Evolutionary conservation across 1,140 invertebrate species (phyloP).

Genomic region (Daktulosphaira vitifoliae): DNA sequence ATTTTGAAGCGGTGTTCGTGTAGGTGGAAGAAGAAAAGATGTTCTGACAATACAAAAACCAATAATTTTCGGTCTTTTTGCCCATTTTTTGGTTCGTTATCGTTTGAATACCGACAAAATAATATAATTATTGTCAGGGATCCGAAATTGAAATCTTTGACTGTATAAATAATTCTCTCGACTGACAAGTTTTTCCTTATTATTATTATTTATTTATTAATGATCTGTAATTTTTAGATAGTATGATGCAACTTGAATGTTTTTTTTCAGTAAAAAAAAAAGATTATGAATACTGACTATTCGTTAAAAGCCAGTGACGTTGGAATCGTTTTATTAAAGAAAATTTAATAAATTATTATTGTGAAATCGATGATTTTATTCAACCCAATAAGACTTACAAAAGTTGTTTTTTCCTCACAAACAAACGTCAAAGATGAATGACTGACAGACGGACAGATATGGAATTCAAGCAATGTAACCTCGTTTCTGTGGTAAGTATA

Average conservation of each 20-base stretch:
- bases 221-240: too few relatives aligned
- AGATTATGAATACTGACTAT: too few relatives aligned
- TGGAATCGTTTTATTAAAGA: background rate
- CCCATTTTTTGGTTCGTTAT: constrained; percentile 24
- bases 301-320: background rate
- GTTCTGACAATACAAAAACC: background rate
- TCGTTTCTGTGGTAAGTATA: constrained; percentile 8
- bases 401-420: background rate
- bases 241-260: too few relatives aligned
- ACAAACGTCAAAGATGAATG: constrained; percentile 23
- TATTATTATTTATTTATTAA: too few relatives aligned
- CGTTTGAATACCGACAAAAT: background rate
- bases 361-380: constrained; percentile 9
- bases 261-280: too few relatives aligned
- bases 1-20: too few relatives aligned
- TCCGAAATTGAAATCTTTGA: background rate
- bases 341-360: background rate
- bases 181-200: too few relatives aligned
- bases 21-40: too few relatives aligned
- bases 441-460: constrained; percentile 10
- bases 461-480: constrained; percentile 6
- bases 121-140: background rate
- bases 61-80: constrained; percentile 5
- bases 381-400: background rate
- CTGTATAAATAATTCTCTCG: background rate